phyloP scores from a whole-genome alignment of 2,888 invertebrate genomes.

The Orthonychiurus folsomi region DNA sequence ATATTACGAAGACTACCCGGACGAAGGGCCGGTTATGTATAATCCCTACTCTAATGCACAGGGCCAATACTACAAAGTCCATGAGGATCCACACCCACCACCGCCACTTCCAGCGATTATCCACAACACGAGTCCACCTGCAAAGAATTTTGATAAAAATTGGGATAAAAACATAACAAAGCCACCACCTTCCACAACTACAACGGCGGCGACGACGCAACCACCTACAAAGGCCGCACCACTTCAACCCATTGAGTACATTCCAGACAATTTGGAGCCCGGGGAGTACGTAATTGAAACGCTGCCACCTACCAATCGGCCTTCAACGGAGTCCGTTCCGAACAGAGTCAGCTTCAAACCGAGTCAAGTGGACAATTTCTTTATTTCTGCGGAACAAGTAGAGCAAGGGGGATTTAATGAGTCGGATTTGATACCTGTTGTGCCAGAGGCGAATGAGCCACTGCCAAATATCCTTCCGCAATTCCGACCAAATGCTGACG shows the following conservation, averaged over 20 bases:
- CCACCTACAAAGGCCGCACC: conserved; percentile 12
- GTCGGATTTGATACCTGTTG: not conserved
- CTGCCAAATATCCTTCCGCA: conserved; percentile 63
- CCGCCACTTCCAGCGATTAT: not conserved
- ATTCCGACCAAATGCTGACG: conserved; percentile 59
- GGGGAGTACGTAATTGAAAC: conserved; percentile 8
- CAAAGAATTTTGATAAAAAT: no score
- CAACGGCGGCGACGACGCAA: not conserved
- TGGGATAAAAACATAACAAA: no score
- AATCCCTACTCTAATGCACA: conserved; percentile 11
- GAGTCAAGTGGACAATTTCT: conserved; percentile 14
- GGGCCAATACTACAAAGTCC: conserved; percentile 11
- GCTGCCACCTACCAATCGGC: conserved; percentile 12
- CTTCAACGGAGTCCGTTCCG: no score
- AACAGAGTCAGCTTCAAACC: conserved; percentile 6
- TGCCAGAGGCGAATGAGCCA: not conserved
- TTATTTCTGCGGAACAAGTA: conserved; percentile 11
- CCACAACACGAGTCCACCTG: no score
- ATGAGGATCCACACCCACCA: not conserved
- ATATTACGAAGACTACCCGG: conserved; percentile 13
- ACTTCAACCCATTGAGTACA: not conserved
- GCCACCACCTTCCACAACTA: not conserved
- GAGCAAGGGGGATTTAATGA: not conserved
- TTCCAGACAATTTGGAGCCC: conserved; percentile 5
- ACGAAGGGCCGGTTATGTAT: conserved; percentile 12